Conservation (phyloP, 2,888 invertebrate genomes). For the Stenichneumon culpator region DNA sequence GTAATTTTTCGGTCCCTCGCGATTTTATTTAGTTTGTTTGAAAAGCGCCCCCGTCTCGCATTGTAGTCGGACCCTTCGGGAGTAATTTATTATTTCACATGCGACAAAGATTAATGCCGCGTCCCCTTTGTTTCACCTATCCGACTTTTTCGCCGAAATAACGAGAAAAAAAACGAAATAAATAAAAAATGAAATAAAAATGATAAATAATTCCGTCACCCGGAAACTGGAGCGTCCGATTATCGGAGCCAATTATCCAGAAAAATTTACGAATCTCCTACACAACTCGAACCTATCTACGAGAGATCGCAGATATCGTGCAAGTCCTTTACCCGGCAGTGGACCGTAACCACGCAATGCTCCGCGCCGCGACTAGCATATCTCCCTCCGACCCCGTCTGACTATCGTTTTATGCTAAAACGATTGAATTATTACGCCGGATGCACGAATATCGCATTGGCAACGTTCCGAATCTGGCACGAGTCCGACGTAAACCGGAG, state of each 20-base stretch:
- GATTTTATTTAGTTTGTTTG: slow-evolving; percentile 16
- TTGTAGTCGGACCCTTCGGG: slow-evolving; percentile 14
- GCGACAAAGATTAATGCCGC: slow-evolving; percentile 20
- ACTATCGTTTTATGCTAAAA: slow-evolving; percentile 37
- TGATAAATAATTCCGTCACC: neutral
- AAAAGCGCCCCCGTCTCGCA: neutral
- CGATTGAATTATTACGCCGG: slow-evolving; percentile 53
- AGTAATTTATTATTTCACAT: slow-evolving; percentile 28
- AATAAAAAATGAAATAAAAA: slow-evolving; percentile 8
- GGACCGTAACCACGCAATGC: slow-evolving; percentile 16
- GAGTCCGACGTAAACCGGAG: slow-evolving; percentile 34
- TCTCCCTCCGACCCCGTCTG: neutral
- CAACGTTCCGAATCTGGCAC: slow-evolving; percentile 50
- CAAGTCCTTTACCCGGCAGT: slow-evolving; percentile 21
- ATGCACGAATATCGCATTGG: slow-evolving; percentile 52
- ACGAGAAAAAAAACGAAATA: neutral
- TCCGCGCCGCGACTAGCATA: slow-evolving; percentile 6
- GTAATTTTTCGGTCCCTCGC: slow-evolving; percentile 38
- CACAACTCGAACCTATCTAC: slow-evolving; percentile 16
- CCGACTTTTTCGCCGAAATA: neutral
- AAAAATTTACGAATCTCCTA: slow-evolving; percentile 21
- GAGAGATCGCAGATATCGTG: neutral
- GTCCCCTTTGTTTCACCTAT: neutral
- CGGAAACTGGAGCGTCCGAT: neutral
- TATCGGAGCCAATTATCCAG: slow-evolving; percentile 2